A percentile compares a stretch with the other conserved stretches of the same genome.
Conservation (phyloP, 2,888 invertebrate species). For the Onthophagus sagittarius region DNA sequence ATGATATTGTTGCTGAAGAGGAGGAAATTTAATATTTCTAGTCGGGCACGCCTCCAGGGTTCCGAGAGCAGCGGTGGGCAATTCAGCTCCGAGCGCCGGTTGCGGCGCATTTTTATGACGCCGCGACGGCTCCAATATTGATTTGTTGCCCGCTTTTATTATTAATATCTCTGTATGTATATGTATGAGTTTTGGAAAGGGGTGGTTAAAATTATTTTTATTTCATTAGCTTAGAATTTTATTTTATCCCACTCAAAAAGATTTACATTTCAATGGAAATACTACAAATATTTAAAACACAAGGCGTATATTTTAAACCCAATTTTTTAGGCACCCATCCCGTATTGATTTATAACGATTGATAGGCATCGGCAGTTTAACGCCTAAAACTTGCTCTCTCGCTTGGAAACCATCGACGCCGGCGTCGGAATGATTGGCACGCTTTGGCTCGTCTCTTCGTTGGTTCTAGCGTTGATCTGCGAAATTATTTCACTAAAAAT, state of each 20-base stretch:
- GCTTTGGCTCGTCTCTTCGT: neutral
- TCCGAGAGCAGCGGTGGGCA: neutral
- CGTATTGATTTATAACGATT: conserved; percentile 11
- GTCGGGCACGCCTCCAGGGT: neutral
- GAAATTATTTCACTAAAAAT: conserved; percentile 9
- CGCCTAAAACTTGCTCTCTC: neutral
- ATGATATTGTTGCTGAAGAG: neutral
- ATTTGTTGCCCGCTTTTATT: conserved; percentile 1
- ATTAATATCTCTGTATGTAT: conserved; percentile 4
- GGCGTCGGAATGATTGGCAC: neutral
- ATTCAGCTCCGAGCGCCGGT: neutral
- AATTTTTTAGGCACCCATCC: neutral
- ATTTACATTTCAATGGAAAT: too few relatives aligned
- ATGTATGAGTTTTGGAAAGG: neutral
- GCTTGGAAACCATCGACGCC: neutral
- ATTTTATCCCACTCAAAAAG: too few relatives aligned
- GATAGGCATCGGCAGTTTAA: neutral
- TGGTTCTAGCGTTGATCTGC: conserved; percentile 1
- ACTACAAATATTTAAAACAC: too few relatives aligned
- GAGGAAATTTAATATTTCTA: neutral
- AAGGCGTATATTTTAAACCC: too few relatives aligned
- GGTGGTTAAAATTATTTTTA: neutral
- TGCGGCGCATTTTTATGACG: conserved; percentile 8
- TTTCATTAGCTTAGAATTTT: neutral
- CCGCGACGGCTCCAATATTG: neutral